These are phyloP conservation scores for Lamellibrachia columna DNA, from an alignment of 2,888 invertebrate species.

Conservation along the genomic window DNA sequence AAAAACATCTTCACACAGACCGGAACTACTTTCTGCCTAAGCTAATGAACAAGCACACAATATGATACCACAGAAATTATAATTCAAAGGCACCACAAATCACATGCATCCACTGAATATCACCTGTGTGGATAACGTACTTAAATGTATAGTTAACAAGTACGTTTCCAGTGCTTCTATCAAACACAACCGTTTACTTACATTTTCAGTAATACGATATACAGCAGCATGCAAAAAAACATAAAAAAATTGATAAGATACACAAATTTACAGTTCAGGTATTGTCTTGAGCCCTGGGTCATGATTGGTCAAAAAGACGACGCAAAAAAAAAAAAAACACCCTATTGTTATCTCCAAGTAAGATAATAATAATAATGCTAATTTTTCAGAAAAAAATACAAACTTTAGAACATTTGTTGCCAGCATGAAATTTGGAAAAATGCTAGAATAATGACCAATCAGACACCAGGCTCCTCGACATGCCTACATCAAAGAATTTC, in stretches of 20 bases:
- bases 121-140: background rate
- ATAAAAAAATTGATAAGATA: background rate
- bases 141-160: background rate
- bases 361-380: background rate
- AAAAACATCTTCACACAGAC: background rate
- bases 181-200: background rate
- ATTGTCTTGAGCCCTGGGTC: background rate
- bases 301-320: background rate
- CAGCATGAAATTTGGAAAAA: background rate
- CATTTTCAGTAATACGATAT: background rate
- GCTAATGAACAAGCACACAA: background rate
- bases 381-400: background rate
- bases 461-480: background rate
- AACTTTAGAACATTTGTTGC: background rate
- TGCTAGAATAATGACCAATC: background rate
- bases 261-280: constrained; percentile 16
- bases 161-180: background rate
- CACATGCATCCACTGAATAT: background rate
- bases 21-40: constrained; percentile 3
- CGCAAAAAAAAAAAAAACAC: background rate
- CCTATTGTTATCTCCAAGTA: background rate
- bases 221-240: constrained; percentile 7
- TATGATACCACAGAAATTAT: background rate
- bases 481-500: background rate
- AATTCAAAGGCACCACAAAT: background rate